These are phyloP conservation scores for Lerema accius DNA, from an alignment of 1,140 invertebrate genomes.

Conservation along the genomic window DNA sequence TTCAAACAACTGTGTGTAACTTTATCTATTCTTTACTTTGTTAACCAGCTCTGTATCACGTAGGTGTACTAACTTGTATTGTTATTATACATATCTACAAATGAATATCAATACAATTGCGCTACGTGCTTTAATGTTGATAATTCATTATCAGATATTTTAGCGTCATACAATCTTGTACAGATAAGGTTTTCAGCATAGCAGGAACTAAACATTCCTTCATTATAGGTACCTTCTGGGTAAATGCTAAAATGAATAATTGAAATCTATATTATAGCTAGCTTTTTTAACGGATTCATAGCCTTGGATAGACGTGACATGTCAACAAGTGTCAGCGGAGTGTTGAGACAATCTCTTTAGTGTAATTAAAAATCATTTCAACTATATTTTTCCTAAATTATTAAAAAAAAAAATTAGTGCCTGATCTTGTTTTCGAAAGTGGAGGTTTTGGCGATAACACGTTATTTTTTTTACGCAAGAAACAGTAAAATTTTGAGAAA, in stretches of 20 bases:
- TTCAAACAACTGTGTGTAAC: background rate
- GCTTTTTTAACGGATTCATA: conserved; percentile 21
- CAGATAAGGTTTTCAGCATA: conserved; percentile 64
- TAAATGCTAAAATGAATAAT: conserved; percentile 46
- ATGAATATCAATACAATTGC: conserved; percentile 38
- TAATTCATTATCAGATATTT: conserved; percentile 62
- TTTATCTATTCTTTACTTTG: conserved; percentile 28
- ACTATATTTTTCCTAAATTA: too few species aligned
- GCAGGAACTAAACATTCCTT: conserved; percentile 59
- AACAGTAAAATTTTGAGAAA: too few species aligned
- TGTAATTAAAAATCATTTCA: too few species aligned
- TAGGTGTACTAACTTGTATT: conserved; percentile 32
- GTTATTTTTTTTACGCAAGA: too few species aligned
- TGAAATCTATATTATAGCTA: conserved; percentile 8
- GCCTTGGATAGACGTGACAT: conserved; percentile 22
- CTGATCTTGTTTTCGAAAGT: too few species aligned
- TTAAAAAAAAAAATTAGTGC: too few species aligned
- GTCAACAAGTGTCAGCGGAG: conserved; percentile 11
- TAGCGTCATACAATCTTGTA: conserved; percentile 63
- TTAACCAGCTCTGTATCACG: conserved; percentile 31
- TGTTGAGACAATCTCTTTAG: conserved; percentile 23
- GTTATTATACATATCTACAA: conserved; percentile 30
- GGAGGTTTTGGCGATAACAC: too few species aligned
- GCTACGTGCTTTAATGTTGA: conserved; percentile 69
- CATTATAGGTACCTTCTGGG: too few species aligned